Evolutionary conservation across 2,797 vertebrate genomes (phyloP).

Genomic region (Pseudomugil gertrudae): DNA sequence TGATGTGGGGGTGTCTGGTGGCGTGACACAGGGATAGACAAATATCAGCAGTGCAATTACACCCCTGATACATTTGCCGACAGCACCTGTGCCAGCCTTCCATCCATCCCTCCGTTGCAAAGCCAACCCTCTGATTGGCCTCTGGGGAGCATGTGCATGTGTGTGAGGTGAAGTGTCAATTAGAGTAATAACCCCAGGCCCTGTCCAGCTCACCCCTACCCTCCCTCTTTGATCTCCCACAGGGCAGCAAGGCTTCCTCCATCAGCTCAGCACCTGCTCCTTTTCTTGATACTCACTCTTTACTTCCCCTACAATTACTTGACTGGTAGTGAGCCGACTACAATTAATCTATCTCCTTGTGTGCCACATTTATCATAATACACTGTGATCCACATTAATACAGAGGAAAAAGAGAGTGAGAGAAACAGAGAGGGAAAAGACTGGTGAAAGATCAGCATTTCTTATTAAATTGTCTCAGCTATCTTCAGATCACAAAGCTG

Average conservation of each 20-base stretch:
- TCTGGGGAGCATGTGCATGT: slow-evolving; percentile 79
- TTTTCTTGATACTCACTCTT: slow-evolving; percentile 63
- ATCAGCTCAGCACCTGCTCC: slow-evolving; percentile 82
- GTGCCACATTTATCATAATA: slow-evolving; percentile 54
- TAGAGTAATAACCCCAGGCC: slow-evolving; percentile 90
- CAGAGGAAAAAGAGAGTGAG: neutral
- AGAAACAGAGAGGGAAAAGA: slow-evolving; percentile 1
- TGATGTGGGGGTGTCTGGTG: slow-evolving; percentile 67
- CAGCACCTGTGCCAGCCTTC: slow-evolving; percentile 84
- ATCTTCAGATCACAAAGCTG: slow-evolving; percentile 62
- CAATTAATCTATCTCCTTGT: slow-evolving; percentile 67
- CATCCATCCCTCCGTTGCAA: slow-evolving; percentile 65
- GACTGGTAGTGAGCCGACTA: slow-evolving; percentile 56
- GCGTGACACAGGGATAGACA: slow-evolving; percentile 79
- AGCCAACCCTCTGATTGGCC: slow-evolving; percentile 83
- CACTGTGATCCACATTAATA: slow-evolving; percentile 44
- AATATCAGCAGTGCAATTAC: slow-evolving; percentile 87
- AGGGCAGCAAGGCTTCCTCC: slow-evolving; percentile 75
- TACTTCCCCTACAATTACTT: slow-evolving; percentile 70
- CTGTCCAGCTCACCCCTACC: slow-evolving; percentile 83
- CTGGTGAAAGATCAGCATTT: slow-evolving; percentile 52
- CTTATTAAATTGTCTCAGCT: slow-evolving; percentile 55
- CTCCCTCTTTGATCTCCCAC: slow-evolving; percentile 75
- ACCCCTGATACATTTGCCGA: slow-evolving; percentile 77
- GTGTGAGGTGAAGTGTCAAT: slow-evolving; percentile 92